Evolutionary conservation across 2,797 vertebrate genomes (phyloP).

Genomic region (Moxostoma hubbsi): DNA sequence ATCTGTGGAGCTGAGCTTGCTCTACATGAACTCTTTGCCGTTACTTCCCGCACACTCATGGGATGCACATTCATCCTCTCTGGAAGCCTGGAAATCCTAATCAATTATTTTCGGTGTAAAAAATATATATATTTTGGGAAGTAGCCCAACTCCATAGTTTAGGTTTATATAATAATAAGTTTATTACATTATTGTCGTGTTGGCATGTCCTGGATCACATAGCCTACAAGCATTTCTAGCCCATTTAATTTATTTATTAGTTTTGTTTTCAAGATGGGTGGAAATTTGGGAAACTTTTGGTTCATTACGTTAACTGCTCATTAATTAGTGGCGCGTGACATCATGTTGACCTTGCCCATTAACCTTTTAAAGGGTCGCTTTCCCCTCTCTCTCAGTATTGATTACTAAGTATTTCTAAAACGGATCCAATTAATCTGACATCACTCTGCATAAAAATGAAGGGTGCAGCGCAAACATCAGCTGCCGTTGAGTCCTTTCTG

Average conservation of each 20-base stretch:
- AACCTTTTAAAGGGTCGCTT: conserved; percentile 68
- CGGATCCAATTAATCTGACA: conserved; percentile 71
- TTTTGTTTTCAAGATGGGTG: conserved; percentile 9
- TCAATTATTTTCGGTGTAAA: conserved; percentile 27
- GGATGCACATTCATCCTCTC: conserved; percentile 6
- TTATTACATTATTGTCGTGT: background rate
- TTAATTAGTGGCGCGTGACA: conserved; percentile 73
- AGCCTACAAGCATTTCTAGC: too few relatives aligned
- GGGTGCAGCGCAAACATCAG: conserved; percentile 22
- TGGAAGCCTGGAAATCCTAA: background rate
- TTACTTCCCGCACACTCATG: conserved; percentile 45
- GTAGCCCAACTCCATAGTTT: background rate
- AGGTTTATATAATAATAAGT: background rate
- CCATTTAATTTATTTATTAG: background rate
- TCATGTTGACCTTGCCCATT: conserved; percentile 70
- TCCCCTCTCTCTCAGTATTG: conserved; percentile 61
- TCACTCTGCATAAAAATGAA: conserved; percentile 54
- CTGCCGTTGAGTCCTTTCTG: conserved; percentile 14
- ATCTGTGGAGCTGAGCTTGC: conserved; percentile 63
- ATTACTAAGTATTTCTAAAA: conserved; percentile 66
- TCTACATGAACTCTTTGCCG: conserved; percentile 59
- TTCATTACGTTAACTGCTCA: conserved; percentile 73
- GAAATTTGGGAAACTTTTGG: conserved; percentile 31
- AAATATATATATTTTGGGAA: conserved; percentile 26
- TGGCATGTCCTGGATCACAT: background rate